These are phyloP conservation scores for Thalassophryne amazonica DNA, from an alignment of 2,797 vertebrate genomes.

Conservation along the genomic window DNA sequence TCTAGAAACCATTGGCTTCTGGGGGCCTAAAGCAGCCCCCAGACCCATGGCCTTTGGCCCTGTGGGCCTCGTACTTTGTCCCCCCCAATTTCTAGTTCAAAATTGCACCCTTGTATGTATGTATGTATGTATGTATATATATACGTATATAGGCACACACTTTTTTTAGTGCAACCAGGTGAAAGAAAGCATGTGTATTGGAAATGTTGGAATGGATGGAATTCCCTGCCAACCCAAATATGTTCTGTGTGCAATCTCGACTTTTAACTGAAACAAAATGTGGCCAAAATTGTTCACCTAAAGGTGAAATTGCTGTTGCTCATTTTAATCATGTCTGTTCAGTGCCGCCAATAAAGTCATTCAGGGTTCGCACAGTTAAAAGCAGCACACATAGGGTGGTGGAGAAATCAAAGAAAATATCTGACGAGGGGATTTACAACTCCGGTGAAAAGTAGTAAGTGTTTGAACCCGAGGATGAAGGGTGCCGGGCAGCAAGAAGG, in stretches of 20 bases:
- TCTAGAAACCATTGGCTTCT: too few relatives aligned
- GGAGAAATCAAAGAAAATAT: conserved; percentile 72
- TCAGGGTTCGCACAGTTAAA: conserved; percentile 39
- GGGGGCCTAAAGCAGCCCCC: too few relatives aligned
- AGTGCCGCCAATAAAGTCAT: conserved; percentile 40
- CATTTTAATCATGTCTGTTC: conserved; percentile 29
- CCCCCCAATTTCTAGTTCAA: too few relatives aligned
- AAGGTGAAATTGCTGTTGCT: conserved; percentile 43
- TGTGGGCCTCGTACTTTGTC: too few relatives aligned
- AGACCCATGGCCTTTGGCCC: too few relatives aligned
- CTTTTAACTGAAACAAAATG: conserved; percentile 52
- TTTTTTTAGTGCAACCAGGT: too few relatives aligned
- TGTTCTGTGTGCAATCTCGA: conserved; percentile 34
- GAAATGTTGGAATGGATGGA: too few relatives aligned
- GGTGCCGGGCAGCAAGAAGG: conserved; percentile 21
- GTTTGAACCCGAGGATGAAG: conserved; percentile 43
- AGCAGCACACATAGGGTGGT: conserved; percentile 20
- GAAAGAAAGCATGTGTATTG: conserved; percentile 60
- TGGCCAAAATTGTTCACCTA: conserved; percentile 50
- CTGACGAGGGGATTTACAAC: conserved; percentile 74
- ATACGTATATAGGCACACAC: too few relatives aligned
- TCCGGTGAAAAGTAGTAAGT: conserved; percentile 51
- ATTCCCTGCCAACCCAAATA: too few relatives aligned
- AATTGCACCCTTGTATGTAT: too few relatives aligned
- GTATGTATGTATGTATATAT: too few relatives aligned